Evolutionary conservation across 2,888 invertebrate genomes (phyloP).

Genomic region (Lymantria dispar): DNA sequence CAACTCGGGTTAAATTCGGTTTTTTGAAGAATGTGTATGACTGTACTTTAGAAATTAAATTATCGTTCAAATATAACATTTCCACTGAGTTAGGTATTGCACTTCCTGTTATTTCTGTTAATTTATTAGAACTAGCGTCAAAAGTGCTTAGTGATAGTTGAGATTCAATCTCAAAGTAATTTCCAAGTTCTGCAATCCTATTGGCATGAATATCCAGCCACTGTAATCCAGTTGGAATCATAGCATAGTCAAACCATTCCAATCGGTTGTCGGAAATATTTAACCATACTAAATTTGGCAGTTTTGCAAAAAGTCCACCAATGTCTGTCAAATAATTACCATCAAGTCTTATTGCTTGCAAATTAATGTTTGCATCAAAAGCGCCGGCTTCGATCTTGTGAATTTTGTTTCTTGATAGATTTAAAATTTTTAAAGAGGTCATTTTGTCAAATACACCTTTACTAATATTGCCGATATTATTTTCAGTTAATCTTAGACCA

Average conservation of each 20-base stretch:
- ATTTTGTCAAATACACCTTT: constrained; percentile 91
- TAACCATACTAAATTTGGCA: constrained; percentile 91
- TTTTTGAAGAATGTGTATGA: constrained; percentile 94
- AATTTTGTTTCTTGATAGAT: constrained; percentile 92
- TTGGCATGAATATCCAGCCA: constrained; percentile 94
- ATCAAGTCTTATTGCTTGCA: constrained; percentile 91
- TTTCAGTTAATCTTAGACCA: constrained; percentile 91
- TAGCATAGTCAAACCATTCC: constrained; percentile 92
- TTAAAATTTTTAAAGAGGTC: constrained; percentile 90
- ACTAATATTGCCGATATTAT: constrained; percentile 90
- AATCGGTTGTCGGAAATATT: constrained; percentile 93
- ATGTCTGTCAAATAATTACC: constrained; percentile 91
- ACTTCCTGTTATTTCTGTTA: constrained; percentile 91
- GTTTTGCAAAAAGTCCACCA: constrained; percentile 89
- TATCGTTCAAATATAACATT: constrained; percentile 90
- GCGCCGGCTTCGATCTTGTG: constrained; percentile 89
- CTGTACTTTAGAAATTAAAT: constrained; percentile 91
- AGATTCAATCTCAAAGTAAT: constrained; percentile 92
- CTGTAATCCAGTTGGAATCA: constrained; percentile 91
- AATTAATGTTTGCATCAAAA: constrained; percentile 89
- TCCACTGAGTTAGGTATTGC: constrained; percentile 92
- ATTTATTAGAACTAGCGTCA: constrained; percentile 91
- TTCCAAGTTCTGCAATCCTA: constrained; percentile 91
- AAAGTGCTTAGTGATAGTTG: constrained; percentile 90
- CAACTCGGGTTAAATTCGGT: constrained; percentile 91